Base-by-base conservation (phyloP, 2,113 vertebrate genomes). In the Accipiter cooperii region DNA sequence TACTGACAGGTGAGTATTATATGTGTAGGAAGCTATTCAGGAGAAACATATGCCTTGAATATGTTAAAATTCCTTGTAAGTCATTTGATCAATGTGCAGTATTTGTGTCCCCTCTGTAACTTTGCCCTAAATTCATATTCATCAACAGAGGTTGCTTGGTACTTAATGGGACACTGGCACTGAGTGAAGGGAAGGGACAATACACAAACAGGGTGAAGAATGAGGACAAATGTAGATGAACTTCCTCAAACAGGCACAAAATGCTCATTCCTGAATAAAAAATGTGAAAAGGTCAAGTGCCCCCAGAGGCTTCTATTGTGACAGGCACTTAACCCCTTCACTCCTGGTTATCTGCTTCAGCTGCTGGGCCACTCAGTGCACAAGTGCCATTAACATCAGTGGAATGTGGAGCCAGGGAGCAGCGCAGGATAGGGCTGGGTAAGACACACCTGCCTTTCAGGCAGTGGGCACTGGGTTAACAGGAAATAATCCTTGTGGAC, bases 271-370 rank as follows among this genome's bases (percentile, higher is more conserved):
- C 93, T 96, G 91, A 96, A 96, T 93, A 95, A 96, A 96, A 95
- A 90, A 96, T 95, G 94, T 97, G 97, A 94, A 97, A 96, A 97
- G 95, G 96, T 97, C 97, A 98, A 97, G 96, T 94, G 96, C 94
- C 95, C 95, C 96, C 94, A 96, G 93, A 97, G 97, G 89, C 84
- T 97, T 97, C 95, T 96, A 97, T 98, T 98, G 97, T 97, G 97
- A 96, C 95, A 96, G 92, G 96, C 97, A 97, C 96, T 97, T 98
- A 98, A 98, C 97, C 96, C 96, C 92, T 95, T 97, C 94, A 84
- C 95, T 96, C 92, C 96, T 95, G 93, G 92, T 97, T 97, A 97
- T 97, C 97, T 96, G 96, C 95, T 95, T 97, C 93, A 96, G 92
- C 97, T 97, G 97, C 93, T 93, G 79, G 91, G 89, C 93, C 78